Evolutionary conservation across 2,113 vertebrate species (phyloP).

Genomic region (Thalassoma bifasciatum): DNA sequence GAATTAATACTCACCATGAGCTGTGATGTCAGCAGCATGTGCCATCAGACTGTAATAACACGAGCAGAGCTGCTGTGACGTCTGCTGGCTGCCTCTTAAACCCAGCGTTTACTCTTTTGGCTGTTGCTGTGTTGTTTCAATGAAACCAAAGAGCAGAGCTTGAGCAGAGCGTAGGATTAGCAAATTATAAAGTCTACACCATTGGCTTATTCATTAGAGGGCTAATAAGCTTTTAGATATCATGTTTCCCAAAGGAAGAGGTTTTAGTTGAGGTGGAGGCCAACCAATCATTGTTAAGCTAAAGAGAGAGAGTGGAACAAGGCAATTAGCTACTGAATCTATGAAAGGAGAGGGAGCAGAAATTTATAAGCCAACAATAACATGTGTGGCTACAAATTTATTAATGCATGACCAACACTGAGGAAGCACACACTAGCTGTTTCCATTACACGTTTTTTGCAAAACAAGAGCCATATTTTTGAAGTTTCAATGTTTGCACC

Average conservation of each 20-base stretch:
- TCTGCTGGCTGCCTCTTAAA: neutral
- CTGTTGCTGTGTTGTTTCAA: neutral
- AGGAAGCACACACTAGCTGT: too few species aligned
- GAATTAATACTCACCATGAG: constrained; percentile 7
- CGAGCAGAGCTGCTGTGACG: neutral
- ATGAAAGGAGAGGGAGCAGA: too few species aligned
- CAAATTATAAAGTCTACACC: neutral
- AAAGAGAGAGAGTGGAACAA: too few species aligned
- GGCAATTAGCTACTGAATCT: too few species aligned
- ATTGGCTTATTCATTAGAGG: neutral
- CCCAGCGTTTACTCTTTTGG: neutral
- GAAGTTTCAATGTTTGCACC: too few species aligned
- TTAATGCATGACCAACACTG: neutral
- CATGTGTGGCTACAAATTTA: neutral
- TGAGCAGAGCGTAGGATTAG: neutral
- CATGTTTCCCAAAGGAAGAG: neutral
- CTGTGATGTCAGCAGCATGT: constrained; percentile 33
- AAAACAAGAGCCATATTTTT: too few species aligned
- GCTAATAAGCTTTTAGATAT: neutral
- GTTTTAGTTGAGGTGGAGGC: neutral
- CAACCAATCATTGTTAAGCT: too few species aligned
- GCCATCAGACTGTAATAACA: neutral
- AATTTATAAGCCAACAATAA: too few species aligned
- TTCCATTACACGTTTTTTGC: too few species aligned
- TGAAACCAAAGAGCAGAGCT: neutral